These are phyloP conservation scores for Salticus scenicus DNA, from an alignment of 2,888 invertebrate species.

Conservation along the genomic window DNA sequence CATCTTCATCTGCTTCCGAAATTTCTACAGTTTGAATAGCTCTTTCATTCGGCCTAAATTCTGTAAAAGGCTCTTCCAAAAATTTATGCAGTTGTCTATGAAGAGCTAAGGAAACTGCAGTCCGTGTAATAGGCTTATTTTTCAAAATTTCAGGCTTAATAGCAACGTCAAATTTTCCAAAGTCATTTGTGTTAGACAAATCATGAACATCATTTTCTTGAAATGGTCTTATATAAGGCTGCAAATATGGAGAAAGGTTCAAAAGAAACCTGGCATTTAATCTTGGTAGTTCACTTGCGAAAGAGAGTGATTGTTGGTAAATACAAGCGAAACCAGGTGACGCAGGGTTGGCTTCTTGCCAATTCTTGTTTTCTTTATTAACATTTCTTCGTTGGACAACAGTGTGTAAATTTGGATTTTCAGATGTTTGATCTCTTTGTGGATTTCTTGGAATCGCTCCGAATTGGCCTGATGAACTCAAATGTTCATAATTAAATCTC, in stretches of 20 bases:
- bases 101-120: background rate
- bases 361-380: background rate
- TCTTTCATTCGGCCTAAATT: background rate
- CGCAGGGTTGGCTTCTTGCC: background rate
- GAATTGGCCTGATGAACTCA: background rate
- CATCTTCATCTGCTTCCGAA: background rate
- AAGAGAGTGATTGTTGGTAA: constrained; percentile 1
- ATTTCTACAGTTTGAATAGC: background rate
- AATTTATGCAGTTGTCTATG: background rate
- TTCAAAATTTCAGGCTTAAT: background rate
- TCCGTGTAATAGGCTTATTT: background rate
- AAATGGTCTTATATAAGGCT: background rate
- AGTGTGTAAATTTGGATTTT: background rate
- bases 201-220: background rate
- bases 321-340: background rate
- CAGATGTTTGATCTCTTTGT: background rate
- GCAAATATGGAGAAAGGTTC: background rate
- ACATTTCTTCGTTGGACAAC: background rate
- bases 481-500: background rate
- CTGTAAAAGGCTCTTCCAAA: background rate
- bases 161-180: background rate
- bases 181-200: background rate
- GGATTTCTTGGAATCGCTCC: background rate
- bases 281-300: background rate
- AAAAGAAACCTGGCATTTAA: background rate